A percentile compares a stretch with the other conserved stretches of the same genome.
Conservation (phyloP, 2,113 vertebrate species). For the Syngnathus typhle region DNA sequence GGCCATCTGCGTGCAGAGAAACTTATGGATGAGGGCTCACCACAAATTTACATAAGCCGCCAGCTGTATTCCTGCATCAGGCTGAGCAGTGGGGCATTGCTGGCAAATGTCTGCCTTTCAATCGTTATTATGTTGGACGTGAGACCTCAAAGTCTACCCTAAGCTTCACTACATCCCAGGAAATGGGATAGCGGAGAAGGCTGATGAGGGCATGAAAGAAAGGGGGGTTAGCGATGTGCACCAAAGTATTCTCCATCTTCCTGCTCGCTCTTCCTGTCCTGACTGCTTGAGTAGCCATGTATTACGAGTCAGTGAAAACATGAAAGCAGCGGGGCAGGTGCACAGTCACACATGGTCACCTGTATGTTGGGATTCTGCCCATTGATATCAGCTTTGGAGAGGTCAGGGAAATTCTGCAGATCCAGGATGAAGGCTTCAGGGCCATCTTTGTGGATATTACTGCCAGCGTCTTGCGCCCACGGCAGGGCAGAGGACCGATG, state of each 20-base stretch:
- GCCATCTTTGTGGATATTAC: constrained; percentile 80
- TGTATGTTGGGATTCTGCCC: constrained; percentile 97
- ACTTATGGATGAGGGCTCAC: constrained; percentile 31
- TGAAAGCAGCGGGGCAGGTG: constrained; percentile 38
- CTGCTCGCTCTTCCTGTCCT: constrained; percentile 55
- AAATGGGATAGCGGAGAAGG: constrained; percentile 22
- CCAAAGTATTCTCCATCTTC: constrained; percentile 56
- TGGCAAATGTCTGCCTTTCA: constrained; percentile 46
- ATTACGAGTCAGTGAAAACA: constrained; percentile 36
- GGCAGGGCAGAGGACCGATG: constrained; percentile 75
- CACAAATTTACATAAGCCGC: constrained; percentile 59
- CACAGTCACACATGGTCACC: constrained; percentile 68
- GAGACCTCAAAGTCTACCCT: constrained; percentile 36
- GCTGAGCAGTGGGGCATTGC: constrained; percentile 24
- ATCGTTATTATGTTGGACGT: constrained; percentile 50
- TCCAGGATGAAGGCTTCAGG: constrained; percentile 87
- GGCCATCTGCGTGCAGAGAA: constrained; percentile 47
- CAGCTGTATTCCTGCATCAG: constrained; percentile 29
- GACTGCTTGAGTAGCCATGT: constrained; percentile 54
- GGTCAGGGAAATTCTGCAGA: constrained; percentile 93
- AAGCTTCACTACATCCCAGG: constrained; percentile 25
- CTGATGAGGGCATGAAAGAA: constrained; percentile 38
- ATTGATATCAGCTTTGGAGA: constrained; percentile 94
- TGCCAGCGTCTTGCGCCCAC: constrained; percentile 68
- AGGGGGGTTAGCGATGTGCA: constrained; percentile 66